These are phyloP conservation scores for Homarus gammarus DNA, from an alignment of 2,888 invertebrate species.

Conservation along the genomic window DNA sequence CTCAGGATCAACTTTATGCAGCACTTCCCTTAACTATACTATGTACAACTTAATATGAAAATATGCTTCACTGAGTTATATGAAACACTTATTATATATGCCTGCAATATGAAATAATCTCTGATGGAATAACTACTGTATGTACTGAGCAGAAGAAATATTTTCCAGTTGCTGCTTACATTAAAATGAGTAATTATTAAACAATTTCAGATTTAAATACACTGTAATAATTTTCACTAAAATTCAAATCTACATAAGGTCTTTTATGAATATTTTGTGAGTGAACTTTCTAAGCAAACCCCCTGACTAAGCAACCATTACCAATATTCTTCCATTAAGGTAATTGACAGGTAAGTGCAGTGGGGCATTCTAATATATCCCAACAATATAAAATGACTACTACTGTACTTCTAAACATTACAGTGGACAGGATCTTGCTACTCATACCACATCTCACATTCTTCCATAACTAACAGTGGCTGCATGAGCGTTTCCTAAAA, in stretches of 20 bases:
- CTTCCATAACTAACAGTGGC: not conserved
- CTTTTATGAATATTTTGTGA: not conserved
- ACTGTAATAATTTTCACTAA: not conserved
- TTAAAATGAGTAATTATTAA: not conserved
- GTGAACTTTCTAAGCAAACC: not conserved
- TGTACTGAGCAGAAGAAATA: constrained; percentile 12
- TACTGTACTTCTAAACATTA: too few relatives aligned
- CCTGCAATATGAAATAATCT: not conserved
- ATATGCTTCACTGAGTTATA: constrained; percentile 3
- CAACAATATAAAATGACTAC: not conserved
- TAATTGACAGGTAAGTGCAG: too few relatives aligned
- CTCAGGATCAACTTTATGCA: not conserved
- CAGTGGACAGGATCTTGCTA: not conserved
- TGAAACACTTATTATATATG: not conserved
- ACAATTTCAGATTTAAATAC: not conserved
- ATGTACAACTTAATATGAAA: constrained; percentile 17
- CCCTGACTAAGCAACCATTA: not conserved
- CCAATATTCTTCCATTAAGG: not conserved
- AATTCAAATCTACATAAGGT: not conserved
- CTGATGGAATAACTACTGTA: not conserved
- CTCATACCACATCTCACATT: not conserved
- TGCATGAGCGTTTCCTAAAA: too few relatives aligned
- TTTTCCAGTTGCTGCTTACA: not conserved
- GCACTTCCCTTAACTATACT: not conserved
- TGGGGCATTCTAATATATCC: too few relatives aligned